Percentiles rank a stretch among this genome's conserved stretches.
These are phyloP conservation scores for Neopipo cinnamomea DNA, from an alignment of 2,113 vertebrate genomes.

Conservation along the genomic window DNA sequence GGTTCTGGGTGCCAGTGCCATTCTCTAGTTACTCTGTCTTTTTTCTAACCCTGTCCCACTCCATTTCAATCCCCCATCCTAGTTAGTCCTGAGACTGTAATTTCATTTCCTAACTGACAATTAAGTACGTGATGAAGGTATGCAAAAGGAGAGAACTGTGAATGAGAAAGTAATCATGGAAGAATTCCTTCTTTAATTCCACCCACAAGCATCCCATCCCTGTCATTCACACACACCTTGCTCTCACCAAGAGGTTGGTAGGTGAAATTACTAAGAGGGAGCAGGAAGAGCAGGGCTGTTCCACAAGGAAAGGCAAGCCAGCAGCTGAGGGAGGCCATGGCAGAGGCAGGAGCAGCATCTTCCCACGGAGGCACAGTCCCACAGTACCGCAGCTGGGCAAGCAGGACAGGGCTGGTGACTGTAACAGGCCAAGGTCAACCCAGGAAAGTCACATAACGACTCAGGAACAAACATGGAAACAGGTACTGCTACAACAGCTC, in stretches of 20 bases:
- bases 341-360: background rate
- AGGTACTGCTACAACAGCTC: background rate
- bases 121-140: background rate
- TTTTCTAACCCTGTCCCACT: background rate
- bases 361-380: background rate
- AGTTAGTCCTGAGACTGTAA: background rate
- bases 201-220: background rate
- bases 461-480: background rate
- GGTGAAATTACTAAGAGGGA: background rate
- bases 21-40: background rate
- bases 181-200: background rate
- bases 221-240: background rate
- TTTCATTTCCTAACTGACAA: background rate
- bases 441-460: background rate
- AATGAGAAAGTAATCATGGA: background rate
- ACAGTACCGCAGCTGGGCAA: background rate
- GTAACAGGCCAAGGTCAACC: background rate
- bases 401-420: background rate
- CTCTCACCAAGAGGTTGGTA: background rate
- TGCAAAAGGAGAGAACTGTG: background rate
- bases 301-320: background rate
- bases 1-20: background rate
- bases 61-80: background rate
- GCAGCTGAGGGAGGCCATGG: background rate
- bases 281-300: background rate